A percentile compares a stretch with the other conserved stretches of the same genome.
Conservation (phyloP, 2,113 vertebrate species). For the Albula goreensis region DNA sequence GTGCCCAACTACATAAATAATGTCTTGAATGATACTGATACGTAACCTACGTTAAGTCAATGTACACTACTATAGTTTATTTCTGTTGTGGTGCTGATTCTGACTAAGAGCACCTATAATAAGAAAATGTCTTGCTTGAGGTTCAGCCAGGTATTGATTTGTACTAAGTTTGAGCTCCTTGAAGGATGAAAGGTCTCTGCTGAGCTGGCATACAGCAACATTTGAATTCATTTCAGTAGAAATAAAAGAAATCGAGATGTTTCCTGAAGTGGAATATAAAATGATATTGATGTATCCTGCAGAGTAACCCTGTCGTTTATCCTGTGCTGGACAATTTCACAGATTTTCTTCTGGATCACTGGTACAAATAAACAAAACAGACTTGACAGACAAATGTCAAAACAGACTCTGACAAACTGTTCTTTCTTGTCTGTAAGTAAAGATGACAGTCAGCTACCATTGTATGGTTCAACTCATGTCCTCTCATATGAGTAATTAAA, state of each 20-base stretch:
- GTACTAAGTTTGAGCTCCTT: background rate
- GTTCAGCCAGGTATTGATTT: background rate
- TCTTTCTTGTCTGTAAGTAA: background rate
- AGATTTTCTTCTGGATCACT: background rate
- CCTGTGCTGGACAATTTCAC: background rate
- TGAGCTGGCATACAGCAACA: background rate
- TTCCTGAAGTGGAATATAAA: background rate
- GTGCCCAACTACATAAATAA: background rate
- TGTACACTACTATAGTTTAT: background rate
- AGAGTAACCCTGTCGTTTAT: background rate
- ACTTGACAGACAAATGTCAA: background rate
- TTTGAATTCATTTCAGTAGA: slow-evolving; percentile 5
- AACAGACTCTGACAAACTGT: background rate
- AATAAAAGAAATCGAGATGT: background rate
- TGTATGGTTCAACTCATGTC: background rate
- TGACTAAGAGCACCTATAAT: background rate
- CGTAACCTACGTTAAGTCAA: background rate
- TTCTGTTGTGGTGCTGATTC: background rate
- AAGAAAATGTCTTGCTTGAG: background rate
- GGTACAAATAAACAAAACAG: slow-evolving; percentile 2
- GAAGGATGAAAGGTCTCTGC: background rate
- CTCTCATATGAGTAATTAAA: no score
- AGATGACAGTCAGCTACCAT: background rate
- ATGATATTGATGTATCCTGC: background rate
- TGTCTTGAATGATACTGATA: background rate